Evolutionary conservation across 53 echinoderm and acorn worm genomes (phyloP), one percentile per base, ranked within the genome.

Genomic region (Antedon mediterranea): DNA sequence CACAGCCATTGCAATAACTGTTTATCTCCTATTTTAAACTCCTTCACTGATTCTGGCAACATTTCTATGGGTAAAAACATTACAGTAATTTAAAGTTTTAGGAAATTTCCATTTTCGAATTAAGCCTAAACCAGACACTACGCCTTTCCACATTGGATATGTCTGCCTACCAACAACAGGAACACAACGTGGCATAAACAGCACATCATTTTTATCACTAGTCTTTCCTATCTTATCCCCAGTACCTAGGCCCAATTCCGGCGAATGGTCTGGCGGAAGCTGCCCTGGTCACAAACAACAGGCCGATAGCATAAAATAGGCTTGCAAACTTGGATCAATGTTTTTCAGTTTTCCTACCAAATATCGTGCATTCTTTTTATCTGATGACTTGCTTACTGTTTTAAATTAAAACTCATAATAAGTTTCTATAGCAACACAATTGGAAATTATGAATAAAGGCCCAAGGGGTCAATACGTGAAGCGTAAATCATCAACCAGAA

Each of bases 141-240:
- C 73, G 0, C 90, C 90, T 70, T 90, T 88, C 93, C 93, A 93
- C 93, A 93, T 93, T 71, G 73, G 81, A 57, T 93, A 93, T 0
- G 93, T 93, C 77, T 93, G 93, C 31, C 93, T 80, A 34, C 90
- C 93, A 76, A 71, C 79, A 79, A 43, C 79, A 4, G 88, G 74
- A 27, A 93, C 83, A 32, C 90, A 82, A 31, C 84, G 73, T 18
- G 57, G 57, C 57, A 23, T 57, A 18, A 57, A 57, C 2, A 57
- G 23, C 23, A 57, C 57, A 37, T 37, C n/a, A n/a, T n/a, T n/a
- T n/a, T 11, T 37, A n/a, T n/a, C n/a, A n/a, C n/a, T n/a, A n/a
- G n/a, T n/a, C n/a, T 11, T 37, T 23, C 57, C 26, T 57, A 11
- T 14, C 20, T 9, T 11, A 15, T 9, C 26, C 2, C 57, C 57